Base-by-base conservation (phyloP, 2,888 invertebrate genomes). In the Seira ritae region DNA sequence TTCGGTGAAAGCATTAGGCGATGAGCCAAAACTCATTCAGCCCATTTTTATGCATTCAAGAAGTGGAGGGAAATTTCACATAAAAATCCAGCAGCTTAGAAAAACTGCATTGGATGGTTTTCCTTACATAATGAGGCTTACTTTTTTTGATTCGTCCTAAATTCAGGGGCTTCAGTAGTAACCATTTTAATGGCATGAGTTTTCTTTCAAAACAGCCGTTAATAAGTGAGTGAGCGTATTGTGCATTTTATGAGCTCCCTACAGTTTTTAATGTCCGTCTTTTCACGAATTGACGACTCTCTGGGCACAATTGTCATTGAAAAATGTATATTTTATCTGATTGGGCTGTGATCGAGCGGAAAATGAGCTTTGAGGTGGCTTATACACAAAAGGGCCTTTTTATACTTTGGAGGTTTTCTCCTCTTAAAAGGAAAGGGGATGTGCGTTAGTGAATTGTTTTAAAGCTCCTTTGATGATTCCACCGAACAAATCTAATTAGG, bases 1-100 rank as follows among this genome's bases (percentile, higher is more conserved):
- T 19, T 62, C 55, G 60, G 50, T 22, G 66, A 78, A 78, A 83
- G 62, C 78, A 83, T 83, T 83, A 83, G 83, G 83, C 83, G 74
- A 69, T 31, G 78, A 78, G 83, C 83, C 83, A 83, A 73, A 62
- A 62, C 19, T 10, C 83, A 77, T 42, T 65, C 46, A 10, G 20
- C 46, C 31, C 55, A 65, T 50, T 50, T n/a, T 50, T 62, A 20
- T 62, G 62, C 20, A 62, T 20, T 20, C 20, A 62, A 20, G 60
- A n/a, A n/a, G 50, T 19, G 31, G 62, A 73, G 50, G 70, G 23
- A 70, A 75, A 81, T 66, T 66, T 20, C 60, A 65, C 70, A 82
- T 82, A 72, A 82, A 82, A 82, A 62, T 62, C 50, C 50, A 15
- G 31, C 31, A 8, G 31, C 31, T 31, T 31, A 31, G 31, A 31